These are phyloP conservation scores for Cryptoprocta ferox DNA, from an alignment of 2,797 vertebrate genomes.

Conservation along the genomic window DNA sequence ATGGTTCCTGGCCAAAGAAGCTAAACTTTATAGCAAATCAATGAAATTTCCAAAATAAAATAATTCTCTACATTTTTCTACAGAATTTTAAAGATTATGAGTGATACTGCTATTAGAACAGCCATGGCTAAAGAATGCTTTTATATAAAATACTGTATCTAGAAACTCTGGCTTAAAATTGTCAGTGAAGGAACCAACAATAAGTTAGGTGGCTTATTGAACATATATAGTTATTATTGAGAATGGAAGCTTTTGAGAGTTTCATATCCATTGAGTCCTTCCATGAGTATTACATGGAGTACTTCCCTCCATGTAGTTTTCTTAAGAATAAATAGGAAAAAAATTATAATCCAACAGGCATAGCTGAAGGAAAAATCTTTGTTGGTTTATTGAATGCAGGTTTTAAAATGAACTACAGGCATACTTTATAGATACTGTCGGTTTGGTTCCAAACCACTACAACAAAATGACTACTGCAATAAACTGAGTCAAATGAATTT, in stretches of 20 bases:
- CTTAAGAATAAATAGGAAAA: background rate
- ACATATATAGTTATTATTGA: background rate
- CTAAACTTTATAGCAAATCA: constrained; percentile 28
- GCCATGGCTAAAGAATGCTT: background rate
- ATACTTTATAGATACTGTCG: background rate
- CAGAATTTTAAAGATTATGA: background rate
- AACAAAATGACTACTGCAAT: background rate
- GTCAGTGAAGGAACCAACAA: constrained; percentile 8
- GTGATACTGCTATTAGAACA: background rate
- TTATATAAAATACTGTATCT: constrained; percentile 5
- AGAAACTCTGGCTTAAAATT: background rate
- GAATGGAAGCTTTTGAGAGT: background rate
- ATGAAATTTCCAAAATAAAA: background rate
- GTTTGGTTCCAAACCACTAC: background rate
- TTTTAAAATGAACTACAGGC: background rate
- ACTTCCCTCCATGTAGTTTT: background rate
- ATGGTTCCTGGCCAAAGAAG: constrained; percentile 4
- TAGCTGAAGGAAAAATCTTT: background rate
- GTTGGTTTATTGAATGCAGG: background rate
- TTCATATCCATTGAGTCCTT: background rate
- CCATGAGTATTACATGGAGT: background rate
- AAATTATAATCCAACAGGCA: background rate
- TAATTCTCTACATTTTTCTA: background rate
- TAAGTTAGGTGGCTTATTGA: background rate
- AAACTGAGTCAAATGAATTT: background rate